phyloP scores from a whole-genome alignment of 1,140 invertebrate genomes.

The Bemisia tabaci region DNA sequence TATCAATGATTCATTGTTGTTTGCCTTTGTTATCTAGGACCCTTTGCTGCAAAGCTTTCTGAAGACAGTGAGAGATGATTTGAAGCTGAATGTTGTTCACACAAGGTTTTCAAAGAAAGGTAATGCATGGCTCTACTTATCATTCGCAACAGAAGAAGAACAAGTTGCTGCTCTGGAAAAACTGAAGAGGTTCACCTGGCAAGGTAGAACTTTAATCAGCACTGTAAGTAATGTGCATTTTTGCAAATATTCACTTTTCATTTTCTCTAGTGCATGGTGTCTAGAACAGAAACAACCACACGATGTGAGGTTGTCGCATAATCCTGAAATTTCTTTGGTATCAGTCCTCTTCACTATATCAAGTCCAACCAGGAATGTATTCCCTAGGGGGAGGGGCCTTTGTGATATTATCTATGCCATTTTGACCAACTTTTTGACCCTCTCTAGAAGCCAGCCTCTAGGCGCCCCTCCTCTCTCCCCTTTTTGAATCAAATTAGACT shows the following conservation, averaged over 20 bases:
- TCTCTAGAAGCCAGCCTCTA: too few species aligned
- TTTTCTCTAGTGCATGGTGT: not conserved
- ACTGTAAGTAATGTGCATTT: constrained; percentile 17
- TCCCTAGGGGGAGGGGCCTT: too few species aligned
- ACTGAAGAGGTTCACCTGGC: constrained; percentile 60
- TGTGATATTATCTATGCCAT: too few species aligned
- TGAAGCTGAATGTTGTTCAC: constrained; percentile 21
- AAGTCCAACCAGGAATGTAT: too few species aligned
- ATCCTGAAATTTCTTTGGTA: not conserved
- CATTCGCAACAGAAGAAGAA: constrained; percentile 55
- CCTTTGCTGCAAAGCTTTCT: constrained; percentile 22
- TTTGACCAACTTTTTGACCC: too few species aligned
- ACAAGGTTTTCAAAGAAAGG: constrained; percentile 24
- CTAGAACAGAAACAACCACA: too few species aligned
- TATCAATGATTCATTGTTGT: too few species aligned
- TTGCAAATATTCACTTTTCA: not conserved
- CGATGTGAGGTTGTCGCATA: not conserved
- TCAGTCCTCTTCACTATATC: too few species aligned
- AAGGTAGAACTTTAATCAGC: constrained; percentile 36
- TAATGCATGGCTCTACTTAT: constrained; percentile 51
- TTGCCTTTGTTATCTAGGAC: constrained; percentile 17
- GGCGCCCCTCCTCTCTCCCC: too few species aligned
- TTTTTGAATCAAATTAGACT: too few species aligned
- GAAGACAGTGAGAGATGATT: constrained; percentile 21
- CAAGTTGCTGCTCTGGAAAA: constrained; percentile 51